These are phyloP conservation scores for Solen grandis DNA, from an alignment of 1,140 invertebrate species.

Conservation along the genomic window DNA sequence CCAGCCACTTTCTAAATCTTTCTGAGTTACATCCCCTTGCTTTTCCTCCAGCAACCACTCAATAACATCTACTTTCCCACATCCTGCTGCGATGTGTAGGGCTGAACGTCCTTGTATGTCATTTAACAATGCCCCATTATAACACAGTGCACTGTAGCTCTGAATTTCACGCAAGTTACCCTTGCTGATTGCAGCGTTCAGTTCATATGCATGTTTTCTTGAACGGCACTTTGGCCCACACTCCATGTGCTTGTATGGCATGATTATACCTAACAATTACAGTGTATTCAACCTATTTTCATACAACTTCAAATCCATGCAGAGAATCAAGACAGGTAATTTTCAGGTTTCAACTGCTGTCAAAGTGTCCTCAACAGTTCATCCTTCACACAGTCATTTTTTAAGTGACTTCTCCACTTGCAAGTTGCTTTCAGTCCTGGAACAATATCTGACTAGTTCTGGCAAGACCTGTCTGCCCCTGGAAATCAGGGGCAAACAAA, in stretches of 20 bases:
- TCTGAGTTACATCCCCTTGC: slow-evolving; percentile 84
- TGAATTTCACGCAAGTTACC: slow-evolving; percentile 74
- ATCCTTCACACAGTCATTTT: background rate
- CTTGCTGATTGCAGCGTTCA: slow-evolving; percentile 85
- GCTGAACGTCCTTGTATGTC: slow-evolving; percentile 84
- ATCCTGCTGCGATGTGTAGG: slow-evolving; percentile 87
- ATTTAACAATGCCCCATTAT: slow-evolving; percentile 81
- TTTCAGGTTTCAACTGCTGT: background rate
- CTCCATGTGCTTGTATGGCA: slow-evolving; percentile 67
- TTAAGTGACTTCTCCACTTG: background rate
- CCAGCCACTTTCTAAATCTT: slow-evolving; percentile 88
- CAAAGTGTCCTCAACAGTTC: background rate
- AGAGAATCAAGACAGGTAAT: background rate
- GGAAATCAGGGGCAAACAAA: slow-evolving; percentile 63
- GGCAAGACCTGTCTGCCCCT: slow-evolving; percentile 61
- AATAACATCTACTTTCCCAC: slow-evolving; percentile 85
- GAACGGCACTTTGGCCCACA: slow-evolving; percentile 83
- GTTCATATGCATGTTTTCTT: slow-evolving; percentile 83
- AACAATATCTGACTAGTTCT: slow-evolving; percentile 34
- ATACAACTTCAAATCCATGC: background rate
- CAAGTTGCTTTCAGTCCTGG: background rate
- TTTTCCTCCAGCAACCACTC: slow-evolving; percentile 86
- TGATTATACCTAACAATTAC: too few species aligned
- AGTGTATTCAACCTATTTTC: slow-evolving; percentile 3
- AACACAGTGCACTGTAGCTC: slow-evolving; percentile 81